These are phyloP conservation scores for Diabrotica balteata DNA, from an alignment of 2,888 invertebrate species.

Conservation along the genomic window DNA sequence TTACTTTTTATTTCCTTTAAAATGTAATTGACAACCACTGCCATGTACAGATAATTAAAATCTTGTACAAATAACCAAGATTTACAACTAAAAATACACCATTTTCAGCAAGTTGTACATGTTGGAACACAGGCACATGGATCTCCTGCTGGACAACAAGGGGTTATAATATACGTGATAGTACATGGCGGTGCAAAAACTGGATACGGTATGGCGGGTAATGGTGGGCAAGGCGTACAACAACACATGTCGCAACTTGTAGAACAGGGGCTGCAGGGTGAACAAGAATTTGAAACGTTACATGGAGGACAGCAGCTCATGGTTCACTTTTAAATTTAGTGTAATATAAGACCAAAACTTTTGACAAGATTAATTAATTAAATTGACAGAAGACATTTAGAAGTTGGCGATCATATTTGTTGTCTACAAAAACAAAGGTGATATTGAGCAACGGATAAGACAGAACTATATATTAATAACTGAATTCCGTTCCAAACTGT, in stretches of 20 bases:
- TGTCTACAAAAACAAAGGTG: too few species aligned
- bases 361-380: background rate
- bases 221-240: slow-evolving; percentile 8
- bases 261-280: background rate
- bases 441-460: too few species aligned
- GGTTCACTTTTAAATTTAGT: background rate
- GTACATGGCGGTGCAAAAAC: slow-evolving; percentile 18
- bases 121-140: slow-evolving; percentile 4
- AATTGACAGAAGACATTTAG: background rate
- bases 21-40: too few species aligned
- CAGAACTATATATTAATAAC: too few species aligned
- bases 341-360: background rate
- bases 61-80: too few species aligned
- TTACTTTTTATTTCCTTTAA: too few species aligned
- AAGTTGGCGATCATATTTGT: too few species aligned
- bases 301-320: slow-evolving; percentile 6
- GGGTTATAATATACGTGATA: background rate
- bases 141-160: slow-evolving; percentile 7
- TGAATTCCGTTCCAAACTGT: too few species aligned
- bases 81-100: too few species aligned
- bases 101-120: background rate
- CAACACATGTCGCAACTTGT: slow-evolving; percentile 1
- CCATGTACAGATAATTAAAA: too few species aligned
- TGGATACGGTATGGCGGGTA: slow-evolving; percentile 22
- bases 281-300: background rate